Conservation (phyloP, 1,140 invertebrate genomes). For the Agraylea sexmaculata region DNA sequence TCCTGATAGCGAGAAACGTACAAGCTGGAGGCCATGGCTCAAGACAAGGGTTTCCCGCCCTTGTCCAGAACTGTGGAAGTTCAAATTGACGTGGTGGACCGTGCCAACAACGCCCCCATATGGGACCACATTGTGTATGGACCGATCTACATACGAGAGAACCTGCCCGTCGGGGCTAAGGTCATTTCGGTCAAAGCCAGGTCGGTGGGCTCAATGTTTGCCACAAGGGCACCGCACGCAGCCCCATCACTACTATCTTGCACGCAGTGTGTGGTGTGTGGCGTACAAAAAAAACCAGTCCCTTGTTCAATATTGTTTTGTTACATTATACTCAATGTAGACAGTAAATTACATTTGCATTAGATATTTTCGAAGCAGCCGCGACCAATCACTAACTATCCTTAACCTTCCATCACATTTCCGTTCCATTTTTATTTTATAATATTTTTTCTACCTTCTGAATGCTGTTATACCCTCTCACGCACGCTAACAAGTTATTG, state of each 20-base stretch:
- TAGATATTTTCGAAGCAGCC: constrained; percentile 20
- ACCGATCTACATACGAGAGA: constrained; percentile 93
- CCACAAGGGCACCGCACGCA: constrained; percentile 45
- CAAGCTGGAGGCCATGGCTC: constrained; percentile 91
- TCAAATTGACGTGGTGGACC: constrained; percentile 94
- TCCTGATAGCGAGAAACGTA: constrained; percentile 84
- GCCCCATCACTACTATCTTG: constrained; percentile 38
- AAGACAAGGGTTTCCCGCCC: constrained; percentile 90
- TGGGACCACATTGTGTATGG: constrained; percentile 94
- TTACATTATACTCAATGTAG: constrained; percentile 12
- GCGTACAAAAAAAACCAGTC: constrained; percentile 23
- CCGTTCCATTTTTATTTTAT: too few relatives aligned
- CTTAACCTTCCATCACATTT: too few relatives aligned
- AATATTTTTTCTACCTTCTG: too few relatives aligned
- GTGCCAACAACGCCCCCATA: constrained; percentile 92
- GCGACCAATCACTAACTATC: too few relatives aligned
- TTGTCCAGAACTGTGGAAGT: constrained; percentile 90
- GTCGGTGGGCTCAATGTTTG: constrained; percentile 59
- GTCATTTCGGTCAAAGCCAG: constrained; percentile 95
- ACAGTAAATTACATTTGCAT: constrained; percentile 19
- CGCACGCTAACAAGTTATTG: constrained; percentile 13
- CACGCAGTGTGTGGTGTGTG: constrained; percentile 31
- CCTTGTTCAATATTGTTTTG: constrained; percentile 15
- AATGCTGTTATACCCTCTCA: constrained; percentile 20
- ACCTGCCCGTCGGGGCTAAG: constrained; percentile 89